Evolutionary conservation across 2,888 invertebrate genomes (phyloP).

Genomic region (Euspilapteryx auroguttella): DNA sequence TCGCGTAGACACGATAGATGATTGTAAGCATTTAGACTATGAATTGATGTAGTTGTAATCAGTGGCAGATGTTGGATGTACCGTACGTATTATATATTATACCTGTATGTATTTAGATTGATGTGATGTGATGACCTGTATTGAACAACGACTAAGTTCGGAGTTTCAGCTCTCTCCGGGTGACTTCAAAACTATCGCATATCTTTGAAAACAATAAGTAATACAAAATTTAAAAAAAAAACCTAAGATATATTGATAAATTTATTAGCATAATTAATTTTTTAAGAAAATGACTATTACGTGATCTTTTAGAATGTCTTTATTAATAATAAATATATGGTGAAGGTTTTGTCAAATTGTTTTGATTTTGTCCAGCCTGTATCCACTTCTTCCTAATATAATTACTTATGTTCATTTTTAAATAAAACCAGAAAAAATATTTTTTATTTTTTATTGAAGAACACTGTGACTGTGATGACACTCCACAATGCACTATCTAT

Average conservation of each 20-base stretch:
- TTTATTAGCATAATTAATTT: slow-evolving; percentile 62
- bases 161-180: slow-evolving; percentile 26
- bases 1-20: slow-evolving; percentile 56
- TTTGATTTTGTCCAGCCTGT: slow-evolving; percentile 35
- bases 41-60: slow-evolving; percentile 13
- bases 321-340: slow-evolving; percentile 63
- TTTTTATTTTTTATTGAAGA: slow-evolving; percentile 50
- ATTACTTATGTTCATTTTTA: not conserved
- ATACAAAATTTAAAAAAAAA: slow-evolving; percentile 44
- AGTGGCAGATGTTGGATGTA: slow-evolving; percentile 39
- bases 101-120: not conserved
- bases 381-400: slow-evolving; percentile 5
- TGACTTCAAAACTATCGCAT: slow-evolving; percentile 56
- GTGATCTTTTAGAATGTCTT: slow-evolving; percentile 63
- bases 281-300: slow-evolving; percentile 60
- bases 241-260: slow-evolving; percentile 56
- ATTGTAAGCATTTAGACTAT: slow-evolving; percentile 48
- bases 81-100: slow-evolving; percentile 23
- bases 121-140: slow-evolving; percentile 46
- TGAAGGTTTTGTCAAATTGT: slow-evolving; percentile 56
- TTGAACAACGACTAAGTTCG: slow-evolving; percentile 49
- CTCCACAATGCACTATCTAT: slow-evolving; percentile 37
- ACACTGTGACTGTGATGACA: slow-evolving; percentile 45
- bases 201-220: slow-evolving; percentile 62
- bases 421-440: slow-evolving; percentile 3